Percentiles rank a stretch among this genome's conserved stretches.
Evolutionary conservation across 2,797 vertebrate genomes (phyloP).

Genomic region (Acanthurus lineatus): DNA sequence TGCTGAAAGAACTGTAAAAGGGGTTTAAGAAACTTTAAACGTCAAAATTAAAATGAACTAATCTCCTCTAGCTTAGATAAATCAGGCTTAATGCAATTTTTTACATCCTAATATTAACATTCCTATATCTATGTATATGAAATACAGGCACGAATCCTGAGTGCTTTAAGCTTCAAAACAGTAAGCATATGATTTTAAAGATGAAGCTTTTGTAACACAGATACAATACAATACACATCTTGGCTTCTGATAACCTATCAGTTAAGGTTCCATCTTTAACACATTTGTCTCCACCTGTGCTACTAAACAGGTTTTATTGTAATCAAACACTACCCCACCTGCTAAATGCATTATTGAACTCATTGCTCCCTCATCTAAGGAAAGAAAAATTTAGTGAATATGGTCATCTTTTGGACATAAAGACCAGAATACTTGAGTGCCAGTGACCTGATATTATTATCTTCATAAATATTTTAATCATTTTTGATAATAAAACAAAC

Average conservation of each 20-base stretch:
- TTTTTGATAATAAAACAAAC: too few species aligned
- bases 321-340: neutral
- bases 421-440: neutral
- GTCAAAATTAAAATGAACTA: constrained; percentile 4
- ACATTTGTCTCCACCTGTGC: neutral
- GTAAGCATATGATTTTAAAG: constrained; percentile 11
- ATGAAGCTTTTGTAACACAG: constrained; percentile 20
- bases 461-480: neutral
- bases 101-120: neutral
- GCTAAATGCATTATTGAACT: neutral
- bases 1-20: constrained; percentile 36
- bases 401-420: neutral
- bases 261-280: neutral
- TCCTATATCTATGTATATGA: neutral
- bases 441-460: neutral
- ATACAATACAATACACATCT: neutral
- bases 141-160: neutral
- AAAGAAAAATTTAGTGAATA: neutral
- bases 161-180: neutral
- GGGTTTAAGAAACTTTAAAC: neutral
- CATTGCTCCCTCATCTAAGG: neutral
- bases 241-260: constrained; percentile 4
- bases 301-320: neutral
- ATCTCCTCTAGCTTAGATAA: neutral
- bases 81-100: neutral